Evolutionary conservation across 2,797 vertebrate genomes (phyloP), one percentile per base, ranked within the genome.

Genomic region (Rhyacichthys aspro): DNA sequence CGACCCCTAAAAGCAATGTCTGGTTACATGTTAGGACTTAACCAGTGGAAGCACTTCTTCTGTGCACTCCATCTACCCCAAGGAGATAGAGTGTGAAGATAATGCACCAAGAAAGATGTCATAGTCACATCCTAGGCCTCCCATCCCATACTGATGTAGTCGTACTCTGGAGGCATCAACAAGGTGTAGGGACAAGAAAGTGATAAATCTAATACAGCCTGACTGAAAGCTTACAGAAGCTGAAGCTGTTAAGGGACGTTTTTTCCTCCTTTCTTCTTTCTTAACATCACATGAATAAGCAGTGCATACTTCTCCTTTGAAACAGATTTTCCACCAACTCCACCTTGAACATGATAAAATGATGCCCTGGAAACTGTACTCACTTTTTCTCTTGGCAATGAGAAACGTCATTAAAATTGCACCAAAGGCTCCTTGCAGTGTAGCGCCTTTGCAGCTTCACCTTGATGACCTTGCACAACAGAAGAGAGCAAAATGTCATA

Each of bases 21-120:
- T 91, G 83, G 87, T 91, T 91, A 87, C 91, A 89, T 87, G 89
- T 85, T 86, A 72, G 74, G 83, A 86, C 85, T 88, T 86, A 89
- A 89, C 79, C 71, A 74, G 76, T 81, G 75, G 84, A 89, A 90
- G 83, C 80, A 76, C 82, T 87, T 84, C 86, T 82, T 86, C 70
- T 39, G 76, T 78, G 84, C 85, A 83, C 89, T 92, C 83, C 85
- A 78, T 87, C 85, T 83, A 87, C 87, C 86, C 90, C 80, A 80
- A 89, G 87, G 86, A 93, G 88, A 91, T 87, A 80, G 85, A 89
- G 88, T 90, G 90, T 90, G 89, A 92, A 89, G 92, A 92, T 93
- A 92, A 93, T 91, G 91, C 86, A 81, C 81, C 73, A 72, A 74
- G 90, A 91, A 92, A 85, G 88, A 92, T 92, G 91, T 92, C 92